Evolutionary conservation across 2,113 vertebrate genomes (phyloP).

Genomic region (Turdus rufiventris): DNA sequence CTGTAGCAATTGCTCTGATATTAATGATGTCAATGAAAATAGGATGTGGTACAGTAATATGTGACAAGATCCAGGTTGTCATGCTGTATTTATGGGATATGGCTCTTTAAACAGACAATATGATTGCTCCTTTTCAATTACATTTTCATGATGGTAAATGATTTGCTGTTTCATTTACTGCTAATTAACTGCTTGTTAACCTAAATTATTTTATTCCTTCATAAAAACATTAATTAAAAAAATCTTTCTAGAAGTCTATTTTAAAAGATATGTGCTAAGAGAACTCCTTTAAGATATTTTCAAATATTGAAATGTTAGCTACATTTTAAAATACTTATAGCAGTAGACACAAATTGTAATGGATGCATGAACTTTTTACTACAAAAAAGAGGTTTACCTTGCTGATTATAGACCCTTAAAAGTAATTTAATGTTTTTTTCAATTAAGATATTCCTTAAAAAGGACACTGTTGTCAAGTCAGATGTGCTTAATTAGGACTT

Average conservation of each 20-base stretch:
- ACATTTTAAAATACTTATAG: neutral
- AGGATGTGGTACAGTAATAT: neutral
- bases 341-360: neutral
- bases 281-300: neutral
- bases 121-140: neutral
- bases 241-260: neutral
- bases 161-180: neutral
- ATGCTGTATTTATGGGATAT: neutral
- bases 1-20: neutral
- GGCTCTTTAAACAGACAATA: neutral
- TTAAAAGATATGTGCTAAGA: neutral
- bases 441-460: neutral
- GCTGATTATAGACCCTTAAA: neutral
- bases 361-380: neutral
- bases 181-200: neutral
- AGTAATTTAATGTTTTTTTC: neutral
- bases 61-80: neutral
- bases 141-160: neutral
- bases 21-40: accelerated
- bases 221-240: neutral
- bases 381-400: neutral
- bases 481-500: neutral
- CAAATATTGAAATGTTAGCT: neutral
- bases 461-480: neutral
- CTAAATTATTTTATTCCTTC: neutral